phyloP scores from a whole-genome alignment of 37 sponge, comb jelly and placozoan genomes.

The Cliona cf. orientalis region DNA sequence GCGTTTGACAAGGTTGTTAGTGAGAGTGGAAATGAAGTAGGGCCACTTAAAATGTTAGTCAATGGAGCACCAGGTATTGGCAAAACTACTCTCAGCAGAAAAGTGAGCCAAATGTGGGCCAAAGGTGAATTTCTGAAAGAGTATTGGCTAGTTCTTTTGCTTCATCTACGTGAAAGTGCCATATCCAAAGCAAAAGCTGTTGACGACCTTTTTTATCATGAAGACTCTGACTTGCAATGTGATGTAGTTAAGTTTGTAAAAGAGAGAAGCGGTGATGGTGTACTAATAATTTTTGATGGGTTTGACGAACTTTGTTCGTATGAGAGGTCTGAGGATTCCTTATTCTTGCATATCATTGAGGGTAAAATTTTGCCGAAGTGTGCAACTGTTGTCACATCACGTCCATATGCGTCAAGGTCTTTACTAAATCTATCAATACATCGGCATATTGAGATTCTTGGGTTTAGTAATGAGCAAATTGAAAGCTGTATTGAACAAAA shows the following conservation, averaged over 20 bases:
- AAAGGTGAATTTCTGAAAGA: conserved; percentile 1
- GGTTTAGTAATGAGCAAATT: conserved; percentile 19
- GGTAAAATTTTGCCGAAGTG: background rate
- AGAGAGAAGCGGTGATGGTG: background rate
- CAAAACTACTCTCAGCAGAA: conserved; percentile 9
- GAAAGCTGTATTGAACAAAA: background rate
- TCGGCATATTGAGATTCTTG: conserved; percentile 23
- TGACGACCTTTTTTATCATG: conserved; percentile 1
- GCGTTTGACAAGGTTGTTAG: background rate
- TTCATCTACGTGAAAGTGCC: background rate
- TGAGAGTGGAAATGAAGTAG: background rate
- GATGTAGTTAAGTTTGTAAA: background rate
- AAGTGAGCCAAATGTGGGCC: conserved; percentile 9
- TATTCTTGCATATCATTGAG: background rate
- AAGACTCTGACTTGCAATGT: background rate
- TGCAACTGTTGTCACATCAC: conserved; percentile 18
- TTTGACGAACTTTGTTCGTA: conserved; percentile 17
- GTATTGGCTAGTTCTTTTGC: conserved; percentile 7
- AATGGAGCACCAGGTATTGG: conserved; percentile 39
- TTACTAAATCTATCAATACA: background rate
- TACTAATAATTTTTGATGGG: conserved; percentile 31
- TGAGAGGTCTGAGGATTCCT: background rate
- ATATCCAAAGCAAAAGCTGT: background rate
- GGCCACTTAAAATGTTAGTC: conserved; percentile 5
- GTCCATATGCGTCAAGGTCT: conserved; percentile 12